A percentile compares a stretch with the other conserved stretches of the same genome.
Conservation (phyloP, 2,888 invertebrate species). For the Macrostomum cliftonense region DNA sequence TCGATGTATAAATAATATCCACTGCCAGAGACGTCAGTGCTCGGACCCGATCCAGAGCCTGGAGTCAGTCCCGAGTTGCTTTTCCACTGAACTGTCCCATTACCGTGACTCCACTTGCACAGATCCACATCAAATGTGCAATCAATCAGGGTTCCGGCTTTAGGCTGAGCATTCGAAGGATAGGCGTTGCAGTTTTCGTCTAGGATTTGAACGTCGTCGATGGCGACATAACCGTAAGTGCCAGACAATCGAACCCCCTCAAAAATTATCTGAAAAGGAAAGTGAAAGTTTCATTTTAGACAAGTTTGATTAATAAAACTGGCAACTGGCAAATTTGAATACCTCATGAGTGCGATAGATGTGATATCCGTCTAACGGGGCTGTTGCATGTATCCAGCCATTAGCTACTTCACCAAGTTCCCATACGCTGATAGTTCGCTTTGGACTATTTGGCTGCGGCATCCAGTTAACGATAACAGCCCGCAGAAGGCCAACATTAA, state of each 20-base stretch:
- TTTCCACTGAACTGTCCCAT: slow-evolving; percentile 21
- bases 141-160: not conserved
- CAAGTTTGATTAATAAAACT: no score
- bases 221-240: slow-evolving; percentile 25
- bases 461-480: no score
- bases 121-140: slow-evolving; percentile 13
- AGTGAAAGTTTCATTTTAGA: not conserved
- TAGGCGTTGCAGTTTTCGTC: slow-evolving; percentile 16
- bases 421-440: no score
- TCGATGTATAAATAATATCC: slow-evolving; percentile 56
- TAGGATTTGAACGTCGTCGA: slow-evolving; percentile 22
- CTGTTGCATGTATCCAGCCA: no score
- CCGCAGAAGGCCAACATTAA: no score
- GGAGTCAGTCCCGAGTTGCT: slow-evolving; percentile 18
- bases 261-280: slow-evolving; percentile 17
- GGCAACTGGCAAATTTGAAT: no score
- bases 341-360: no score
- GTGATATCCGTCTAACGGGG: not conserved
- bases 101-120: slow-evolving; percentile 17
- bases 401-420: no score
- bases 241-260: slow-evolving; percentile 19
- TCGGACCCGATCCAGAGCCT: slow-evolving; percentile 20
- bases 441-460: no score
- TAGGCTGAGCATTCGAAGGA: no score
- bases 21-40: slow-evolving; percentile 16